phyloP scores from a whole-genome alignment of 2,113 vertebrate genomes.

The Sisor rabdophorus region DNA sequence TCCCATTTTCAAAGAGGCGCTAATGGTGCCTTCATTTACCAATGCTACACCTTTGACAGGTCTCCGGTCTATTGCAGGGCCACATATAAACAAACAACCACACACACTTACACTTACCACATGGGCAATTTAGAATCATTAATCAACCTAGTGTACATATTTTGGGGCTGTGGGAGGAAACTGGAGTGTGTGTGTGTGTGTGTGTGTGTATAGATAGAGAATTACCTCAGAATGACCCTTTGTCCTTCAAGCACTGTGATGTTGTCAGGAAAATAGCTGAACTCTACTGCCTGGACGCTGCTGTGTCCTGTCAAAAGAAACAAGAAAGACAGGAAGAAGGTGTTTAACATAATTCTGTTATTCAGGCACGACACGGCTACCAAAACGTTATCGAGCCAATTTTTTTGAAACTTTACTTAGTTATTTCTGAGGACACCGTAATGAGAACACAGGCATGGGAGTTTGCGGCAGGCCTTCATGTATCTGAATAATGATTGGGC shows the following conservation, averaged over 20 bases:
- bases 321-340: slow-evolving; percentile 29
- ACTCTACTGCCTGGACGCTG: slow-evolving; percentile 62
- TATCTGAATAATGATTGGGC: slow-evolving; percentile 69
- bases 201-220: not conserved
- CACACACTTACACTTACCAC: no score
- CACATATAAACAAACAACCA: no score
- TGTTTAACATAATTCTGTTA: slow-evolving; percentile 50
- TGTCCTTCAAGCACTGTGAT: slow-evolving; percentile 74
- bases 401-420: slow-evolving; percentile 45
- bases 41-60: no score
- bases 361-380: slow-evolving; percentile 48
- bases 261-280: slow-evolving; percentile 72
- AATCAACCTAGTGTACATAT: no score
- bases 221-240: slow-evolving; percentile 70
- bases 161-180: no score
- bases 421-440: slow-evolving; percentile 57
- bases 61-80: no score
- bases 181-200: slow-evolving; percentile 13
- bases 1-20: no score
- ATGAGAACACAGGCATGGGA: slow-evolving; percentile 60
- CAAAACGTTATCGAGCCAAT: slow-evolving; percentile 32
- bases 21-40: no score
- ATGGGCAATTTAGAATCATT: no score
- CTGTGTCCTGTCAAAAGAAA: slow-evolving; percentile 64
- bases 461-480: slow-evolving; percentile 59